Base-by-base conservation (phyloP, 2,888 invertebrate genomes). In the Mylabris sibirica region DNA sequence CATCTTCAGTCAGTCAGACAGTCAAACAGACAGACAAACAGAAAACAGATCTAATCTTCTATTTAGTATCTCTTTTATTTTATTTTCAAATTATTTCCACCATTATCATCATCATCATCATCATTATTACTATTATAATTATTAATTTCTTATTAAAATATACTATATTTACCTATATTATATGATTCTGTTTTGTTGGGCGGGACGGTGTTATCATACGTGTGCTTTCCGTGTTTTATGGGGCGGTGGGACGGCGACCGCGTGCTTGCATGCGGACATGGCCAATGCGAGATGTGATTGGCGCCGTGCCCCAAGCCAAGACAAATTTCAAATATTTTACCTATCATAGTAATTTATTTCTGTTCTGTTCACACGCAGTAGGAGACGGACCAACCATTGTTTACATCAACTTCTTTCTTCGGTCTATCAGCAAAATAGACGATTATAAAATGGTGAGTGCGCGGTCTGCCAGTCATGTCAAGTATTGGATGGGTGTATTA, bases 341-440 rank as follows among this genome's bases (percentile, higher is more conserved):
- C 49, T 49, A 67, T 65, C 63, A 67, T 68, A 68, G 65, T 68
- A 66, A 71, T 65, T 64, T 80, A 86, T 86, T 85, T 70, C 72
- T 79, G 66, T 73, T 79, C 75, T 87, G 81, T 87, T 86, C 84
- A 84, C 80, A 80, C 77, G 77, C 80, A 86, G 84, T 90, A 91
- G 92, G 90, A 89, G 93, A 93, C 87, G 91, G 91, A 86, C 93
- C 96, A 83, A 95, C 96, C 85, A 88, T 91, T 87, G 97, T 97
- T 84, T 87, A 88, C 85, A 96, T 97, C 90, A 97, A 98, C 93
- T 91, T 98, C 90, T 95, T 92, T 88, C 93, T 98, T 80, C 93
- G 98, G 85, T 97, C 97, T 89, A 96, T 98, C 91, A 96, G 96
- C 91, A 96, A 97, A 93, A 97, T 98, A 90, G 95, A 97, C 89